These are phyloP conservation scores for Drosophila emarginata DNA, from an alignment of 2,888 invertebrate genomes.

Conservation along the genomic window DNA sequence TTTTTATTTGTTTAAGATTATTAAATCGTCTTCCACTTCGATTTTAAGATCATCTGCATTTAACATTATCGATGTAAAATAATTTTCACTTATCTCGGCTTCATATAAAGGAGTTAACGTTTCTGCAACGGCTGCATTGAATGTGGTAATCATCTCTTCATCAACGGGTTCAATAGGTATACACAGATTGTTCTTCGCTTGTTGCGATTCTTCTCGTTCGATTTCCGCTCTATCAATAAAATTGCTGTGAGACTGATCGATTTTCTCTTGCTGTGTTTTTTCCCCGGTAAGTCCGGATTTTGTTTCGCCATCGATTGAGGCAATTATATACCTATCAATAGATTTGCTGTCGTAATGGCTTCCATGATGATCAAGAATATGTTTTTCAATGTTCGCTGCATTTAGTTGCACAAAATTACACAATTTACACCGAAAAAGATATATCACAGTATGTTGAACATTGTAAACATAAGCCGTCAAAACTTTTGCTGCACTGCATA, in stretches of 20 bases:
- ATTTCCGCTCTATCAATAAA: constrained; percentile 1
- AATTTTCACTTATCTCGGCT: not conserved
- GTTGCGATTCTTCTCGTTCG: not conserved
- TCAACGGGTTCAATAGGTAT: not conserved
- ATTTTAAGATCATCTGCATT: constrained; percentile 10
- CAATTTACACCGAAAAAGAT: constrained; percentile 22
- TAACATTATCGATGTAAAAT: not conserved
- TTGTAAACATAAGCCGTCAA: constrained; percentile 17
- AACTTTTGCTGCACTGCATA: not conserved
- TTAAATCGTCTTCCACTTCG: constrained; percentile 1
- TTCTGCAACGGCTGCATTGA: constrained; percentile 8
- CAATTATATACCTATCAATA: constrained; percentile 22
- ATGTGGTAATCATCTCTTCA: constrained; percentile 7
- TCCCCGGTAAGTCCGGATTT: not conserved
- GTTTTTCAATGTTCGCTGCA: constrained; percentile 28
- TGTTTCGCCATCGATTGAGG: not conserved
- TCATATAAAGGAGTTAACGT: not conserved
- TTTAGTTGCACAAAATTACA: constrained; percentile 33
- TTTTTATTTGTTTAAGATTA: not conserved
- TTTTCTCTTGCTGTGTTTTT: not conserved
- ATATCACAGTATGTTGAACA: not conserved
- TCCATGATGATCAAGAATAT: constrained; percentile 25
- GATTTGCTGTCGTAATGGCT: not conserved
- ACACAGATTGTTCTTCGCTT: not conserved
- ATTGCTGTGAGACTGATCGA: not conserved